Evolutionary conservation across 2,797 vertebrate species (phyloP), one percentile per base, ranked within the genome.

Genomic region (Orestias chungarensis): DNA sequence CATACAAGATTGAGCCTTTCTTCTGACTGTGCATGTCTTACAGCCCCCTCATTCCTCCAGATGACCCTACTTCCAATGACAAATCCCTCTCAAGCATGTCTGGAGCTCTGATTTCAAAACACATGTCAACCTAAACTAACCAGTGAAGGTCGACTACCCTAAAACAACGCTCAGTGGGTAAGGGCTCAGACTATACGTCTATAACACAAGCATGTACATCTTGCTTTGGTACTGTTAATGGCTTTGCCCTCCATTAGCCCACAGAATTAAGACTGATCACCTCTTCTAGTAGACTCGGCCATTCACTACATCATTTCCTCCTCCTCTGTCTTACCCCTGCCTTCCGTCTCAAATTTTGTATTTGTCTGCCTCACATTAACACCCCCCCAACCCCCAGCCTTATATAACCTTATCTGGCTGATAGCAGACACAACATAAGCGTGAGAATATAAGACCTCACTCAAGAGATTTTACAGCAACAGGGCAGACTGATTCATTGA

Each of bases 201-300:
- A 74, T 87, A 88, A 91, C 81, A 86, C 71, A 81, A 92, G 71
- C 68, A 68, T 79, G 71, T 90, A 90, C 72, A 80, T 69, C 80
- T 83, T 87, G 86, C 82, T 89, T 87, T 87, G 90, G n/a, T 80
- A 88, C 90, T 80, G 81, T 79, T 91, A 89, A 93, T 93, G 78
- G 74, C 82, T 92, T 89, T 93, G 84, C 82, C 90, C 91, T 92
- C 89, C 87, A 92, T 93, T 92, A 94, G 88, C 89, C 88, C 71
- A 55, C 54, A 68, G 82, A 90, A 94, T 91, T 88, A 91, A 93
- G 92, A 92, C 88, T 77, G 87, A 94, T 93, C 89, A 92, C 90
- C 88, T 87, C 83, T 76, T 64, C 73, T 76, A 74, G 86, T 83
- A 11, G 18, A 61, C 81, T 78, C 76, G 73, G 55, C 82, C 74